These are phyloP conservation scores for Vespertilio murinus DNA, from an alignment of 2,797 vertebrate species.

Conservation along the genomic window DNA sequence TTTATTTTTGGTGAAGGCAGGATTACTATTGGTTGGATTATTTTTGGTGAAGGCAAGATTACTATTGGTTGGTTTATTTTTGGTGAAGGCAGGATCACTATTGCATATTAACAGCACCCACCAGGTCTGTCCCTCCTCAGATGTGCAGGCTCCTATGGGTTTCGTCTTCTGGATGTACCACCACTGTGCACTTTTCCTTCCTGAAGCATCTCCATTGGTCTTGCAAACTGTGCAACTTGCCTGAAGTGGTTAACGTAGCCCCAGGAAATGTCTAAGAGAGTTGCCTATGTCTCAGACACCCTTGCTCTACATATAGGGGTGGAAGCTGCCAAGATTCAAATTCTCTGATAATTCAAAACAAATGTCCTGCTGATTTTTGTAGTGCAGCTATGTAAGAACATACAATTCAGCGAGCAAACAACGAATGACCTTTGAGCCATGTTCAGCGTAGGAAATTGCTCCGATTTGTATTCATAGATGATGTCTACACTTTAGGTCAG, in stretches of 20 bases:
- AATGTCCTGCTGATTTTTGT: slow-evolving; percentile 65
- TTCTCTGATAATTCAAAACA: slow-evolving; percentile 72
- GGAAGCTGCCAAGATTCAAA: slow-evolving; percentile 62
- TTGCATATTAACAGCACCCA: background rate
- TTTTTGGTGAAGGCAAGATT: background rate
- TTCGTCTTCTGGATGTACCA: background rate
- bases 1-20: background rate
- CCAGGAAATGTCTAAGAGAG: slow-evolving; percentile 42
- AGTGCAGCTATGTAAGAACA: slow-evolving; percentile 42
- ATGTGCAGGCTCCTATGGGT: background rate
- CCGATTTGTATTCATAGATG: slow-evolving; percentile 51
- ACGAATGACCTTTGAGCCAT: slow-evolving; percentile 52
- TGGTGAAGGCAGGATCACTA: background rate
- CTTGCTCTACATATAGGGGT: background rate
- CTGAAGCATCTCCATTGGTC: slow-evolving; percentile 7
- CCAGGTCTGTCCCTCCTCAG: background rate
- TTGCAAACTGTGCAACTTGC: background rate
- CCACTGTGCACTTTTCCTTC: background rate
- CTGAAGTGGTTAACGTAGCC: slow-evolving; percentile 30
- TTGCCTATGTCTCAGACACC: slow-evolving; percentile 39
- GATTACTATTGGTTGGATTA: background rate
- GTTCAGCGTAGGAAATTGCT: slow-evolving; percentile 37
- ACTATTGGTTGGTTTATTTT: no score
- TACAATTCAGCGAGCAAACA: slow-evolving; percentile 50
- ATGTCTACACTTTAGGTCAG: slow-evolving; percentile 58